Evolutionary conservation across 2,113 vertebrate genomes (phyloP).

Genomic region (Nestor notabilis): DNA sequence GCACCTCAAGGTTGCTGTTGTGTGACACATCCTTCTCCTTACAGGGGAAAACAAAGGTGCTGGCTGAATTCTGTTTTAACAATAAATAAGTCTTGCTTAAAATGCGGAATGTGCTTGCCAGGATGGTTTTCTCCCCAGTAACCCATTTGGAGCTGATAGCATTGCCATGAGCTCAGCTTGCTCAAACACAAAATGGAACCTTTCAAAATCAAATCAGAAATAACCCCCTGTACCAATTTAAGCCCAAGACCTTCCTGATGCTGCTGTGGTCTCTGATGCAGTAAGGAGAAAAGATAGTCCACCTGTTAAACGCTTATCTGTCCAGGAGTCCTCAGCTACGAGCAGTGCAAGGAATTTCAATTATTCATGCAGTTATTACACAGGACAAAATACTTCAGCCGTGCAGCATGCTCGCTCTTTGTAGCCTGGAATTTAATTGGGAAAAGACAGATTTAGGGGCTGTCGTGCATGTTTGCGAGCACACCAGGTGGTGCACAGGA

Average conservation of each 20-base stretch:
- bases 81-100: background rate
- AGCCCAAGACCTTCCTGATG: background rate
- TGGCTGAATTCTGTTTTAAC: background rate
- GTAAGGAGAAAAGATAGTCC: background rate
- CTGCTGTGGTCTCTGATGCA: background rate
- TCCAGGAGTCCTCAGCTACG: background rate
- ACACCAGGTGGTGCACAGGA: accelerated
- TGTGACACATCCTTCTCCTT: background rate
- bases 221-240: accelerated
- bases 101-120: background rate
- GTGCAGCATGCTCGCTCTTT: accelerated
- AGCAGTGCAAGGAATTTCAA: background rate
- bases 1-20: accelerated
- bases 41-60: background rate
- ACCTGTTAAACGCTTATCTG: background rate
- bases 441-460: background rate
- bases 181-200: background rate
- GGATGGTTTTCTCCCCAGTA: background rate
- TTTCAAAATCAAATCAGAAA: background rate
- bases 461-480: background rate
- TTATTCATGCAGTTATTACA: background rate
- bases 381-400: background rate
- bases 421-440: background rate
- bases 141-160: background rate
- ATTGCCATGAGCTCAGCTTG: background rate